A percentile compares a stretch with the other conserved stretches of the same genome.
These are phyloP conservation scores for Epizoanthus scotinus DNA, from an alignment of 92 coral and sea anemone genomes.

Conservation along the genomic window DNA sequence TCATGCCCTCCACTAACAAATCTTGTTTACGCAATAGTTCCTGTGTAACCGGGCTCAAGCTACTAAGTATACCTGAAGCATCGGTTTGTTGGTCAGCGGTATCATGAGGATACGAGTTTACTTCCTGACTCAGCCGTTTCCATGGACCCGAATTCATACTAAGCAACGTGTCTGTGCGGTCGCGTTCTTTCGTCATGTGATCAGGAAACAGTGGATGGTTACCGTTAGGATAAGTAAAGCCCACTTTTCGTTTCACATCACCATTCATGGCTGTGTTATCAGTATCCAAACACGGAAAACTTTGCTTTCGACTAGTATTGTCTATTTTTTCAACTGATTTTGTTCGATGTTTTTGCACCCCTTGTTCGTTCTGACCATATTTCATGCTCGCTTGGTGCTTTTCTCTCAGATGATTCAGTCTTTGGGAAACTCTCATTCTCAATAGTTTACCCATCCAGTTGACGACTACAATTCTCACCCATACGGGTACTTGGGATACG, in stretches of 20 bases:
- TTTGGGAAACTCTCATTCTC: slow-evolving; percentile 58
- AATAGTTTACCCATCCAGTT: slow-evolving; percentile 71
- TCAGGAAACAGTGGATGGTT: not conserved
- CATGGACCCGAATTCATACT: slow-evolving; percentile 18
- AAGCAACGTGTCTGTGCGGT: slow-evolving; percentile 2
- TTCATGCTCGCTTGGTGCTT: slow-evolving; percentile 52
- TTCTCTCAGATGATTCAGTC: slow-evolving; percentile 54
- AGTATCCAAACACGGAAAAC: not conserved
- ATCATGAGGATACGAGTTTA: slow-evolving; percentile 23
- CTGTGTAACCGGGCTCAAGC: not conserved
- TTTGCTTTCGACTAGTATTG: slow-evolving; percentile 22
- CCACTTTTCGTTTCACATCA: slow-evolving; percentile 2
- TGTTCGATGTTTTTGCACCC: slow-evolving; percentile 5
- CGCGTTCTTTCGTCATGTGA: not conserved
- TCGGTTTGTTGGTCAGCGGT: slow-evolving; percentile 14
- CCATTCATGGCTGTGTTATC: slow-evolving; percentile 18
- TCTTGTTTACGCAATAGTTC: slow-evolving; percentile 73
- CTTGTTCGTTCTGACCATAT: slow-evolving; percentile 34
- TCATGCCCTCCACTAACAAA: slow-evolving; percentile 67
- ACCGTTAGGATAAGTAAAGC: not conserved
- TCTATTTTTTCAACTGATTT: slow-evolving; percentile 36
- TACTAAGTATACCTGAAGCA: not conserved
- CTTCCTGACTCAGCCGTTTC: slow-evolving; percentile 39
- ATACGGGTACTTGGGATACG: slow-evolving; percentile 66
- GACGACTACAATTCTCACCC: slow-evolving; percentile 68